phyloP scores from a whole-genome alignment of 1,140 invertebrate genomes.

The Aphis gossypii region DNA sequence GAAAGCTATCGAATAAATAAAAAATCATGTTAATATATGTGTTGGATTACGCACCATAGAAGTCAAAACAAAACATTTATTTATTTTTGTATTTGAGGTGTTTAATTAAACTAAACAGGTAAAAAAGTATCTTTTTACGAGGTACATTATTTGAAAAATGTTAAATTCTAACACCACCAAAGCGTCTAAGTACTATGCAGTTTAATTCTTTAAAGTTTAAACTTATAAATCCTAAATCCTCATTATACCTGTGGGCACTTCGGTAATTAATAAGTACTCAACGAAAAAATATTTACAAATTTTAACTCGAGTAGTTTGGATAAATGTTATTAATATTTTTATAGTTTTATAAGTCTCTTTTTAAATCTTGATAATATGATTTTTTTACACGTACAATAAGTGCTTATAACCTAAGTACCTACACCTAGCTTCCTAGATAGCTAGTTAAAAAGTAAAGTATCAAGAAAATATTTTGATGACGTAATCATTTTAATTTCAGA shows the following conservation, averaged over 20 bases:
- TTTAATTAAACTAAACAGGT: background rate
- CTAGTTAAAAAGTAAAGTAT: background rate
- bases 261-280: background rate
- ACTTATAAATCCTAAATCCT: background rate
- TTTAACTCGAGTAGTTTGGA: background rate
- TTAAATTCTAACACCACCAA: background rate
- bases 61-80: background rate
- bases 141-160: background rate
- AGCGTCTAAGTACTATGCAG: background rate
- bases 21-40: background rate
- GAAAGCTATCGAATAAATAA: background rate
- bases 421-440: no score
- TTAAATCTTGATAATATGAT: background rate
- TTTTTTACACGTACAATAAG: background rate
- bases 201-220: background rate
- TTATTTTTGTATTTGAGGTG: background rate
- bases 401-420: no score
- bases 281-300: background rate
- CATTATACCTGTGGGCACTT: background rate
- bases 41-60: background rate
- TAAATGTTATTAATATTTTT: background rate
- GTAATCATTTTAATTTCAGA: conserved; percentile 27
- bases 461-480: background rate
- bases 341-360: background rate
- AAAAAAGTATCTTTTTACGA: background rate